phyloP scores from a whole-genome alignment of 1,140 invertebrate genomes.

The Yoshiicerus persimilis region DNA sequence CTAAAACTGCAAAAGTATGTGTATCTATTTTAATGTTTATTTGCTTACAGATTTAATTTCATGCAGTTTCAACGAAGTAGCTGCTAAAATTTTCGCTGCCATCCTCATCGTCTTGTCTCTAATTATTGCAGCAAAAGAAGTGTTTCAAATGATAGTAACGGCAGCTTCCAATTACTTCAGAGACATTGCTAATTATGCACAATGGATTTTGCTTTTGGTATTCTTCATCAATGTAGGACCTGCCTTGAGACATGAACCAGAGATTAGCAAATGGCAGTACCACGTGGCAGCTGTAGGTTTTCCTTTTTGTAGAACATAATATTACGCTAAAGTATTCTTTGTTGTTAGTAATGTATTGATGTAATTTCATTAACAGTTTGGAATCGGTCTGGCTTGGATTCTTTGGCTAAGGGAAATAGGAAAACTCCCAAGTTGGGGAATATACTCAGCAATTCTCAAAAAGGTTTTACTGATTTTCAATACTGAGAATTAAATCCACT shows the following conservation, averaged over 20 bases:
- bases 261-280: slow-evolving; percentile 6
- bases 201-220: slow-evolving; percentile 7
- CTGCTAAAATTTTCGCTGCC: not conserved
- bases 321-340: not conserved
- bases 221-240: slow-evolving; percentile 27
- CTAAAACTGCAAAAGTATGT: too few species aligned
- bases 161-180: not conserved
- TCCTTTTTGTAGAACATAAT: not conserved
- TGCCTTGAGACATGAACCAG: not conserved
- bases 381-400: slow-evolving; percentile 36
- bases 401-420: slow-evolving; percentile 33
- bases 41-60: not conserved
- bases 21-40: too few species aligned
- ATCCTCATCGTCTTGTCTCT: not conserved
- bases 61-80: slow-evolving; percentile 19
- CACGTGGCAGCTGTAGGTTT: slow-evolving; percentile 32
- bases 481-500: too few species aligned
- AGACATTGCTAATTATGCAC: slow-evolving; percentile 6
- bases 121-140: slow-evolving; percentile 23
- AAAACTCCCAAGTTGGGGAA: slow-evolving; percentile 30
- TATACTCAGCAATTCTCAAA: slow-evolving; percentile 12
- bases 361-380: not conserved
- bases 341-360: not conserved
- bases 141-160: slow-evolving; percentile 28
- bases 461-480: too few species aligned